A percentile compares a stretch with the other conserved stretches of the same genome.
Conservation (phyloP, 1,140 invertebrate genomes). For the Eufriesea mexicana region DNA sequence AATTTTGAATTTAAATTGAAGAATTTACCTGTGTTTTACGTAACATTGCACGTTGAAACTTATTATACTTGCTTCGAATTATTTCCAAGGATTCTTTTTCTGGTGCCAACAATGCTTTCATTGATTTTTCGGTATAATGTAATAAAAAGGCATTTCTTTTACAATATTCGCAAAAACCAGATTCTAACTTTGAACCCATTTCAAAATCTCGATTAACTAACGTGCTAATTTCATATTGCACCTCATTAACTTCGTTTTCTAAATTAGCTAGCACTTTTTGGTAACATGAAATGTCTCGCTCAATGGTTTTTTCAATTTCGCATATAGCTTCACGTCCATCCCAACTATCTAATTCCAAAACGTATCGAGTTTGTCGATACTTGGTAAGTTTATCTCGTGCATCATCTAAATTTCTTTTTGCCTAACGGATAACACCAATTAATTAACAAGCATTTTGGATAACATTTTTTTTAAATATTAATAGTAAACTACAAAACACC, state of each 20-base stretch:
- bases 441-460: not conserved
- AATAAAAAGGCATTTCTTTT: not conserved
- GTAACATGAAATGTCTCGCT: slow-evolving; percentile 13
- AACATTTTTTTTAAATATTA: slow-evolving; percentile 63
- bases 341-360: slow-evolving; percentile 12
- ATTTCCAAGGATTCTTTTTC: slow-evolving; percentile 28
- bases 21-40: slow-evolving; percentile 10
- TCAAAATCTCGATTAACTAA: not conserved
- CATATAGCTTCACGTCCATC: not conserved
- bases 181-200: not conserved
- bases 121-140: not conserved
- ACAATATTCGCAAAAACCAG: slow-evolving; percentile 25
- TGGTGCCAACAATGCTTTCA: slow-evolving; percentile 31
- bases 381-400: slow-evolving; percentile 8
- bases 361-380: not conserved
- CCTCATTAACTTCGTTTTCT: not conserved
- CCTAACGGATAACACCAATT: not conserved
- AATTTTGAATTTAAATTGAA: not conserved
- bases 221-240: not conserved
- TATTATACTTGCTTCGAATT: slow-evolving; percentile 5
- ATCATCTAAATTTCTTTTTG: slow-evolving; percentile 24
- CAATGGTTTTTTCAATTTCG: slow-evolving; percentile 1
- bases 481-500: slow-evolving; percentile 57
- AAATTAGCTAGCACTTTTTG: slow-evolving; percentile 8
- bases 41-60: slow-evolving; percentile 31